These are phyloP conservation scores for Pentamera pediparva DNA, from an alignment of 53 echinoderm and acorn worm species.

Conservation along the genomic window DNA sequence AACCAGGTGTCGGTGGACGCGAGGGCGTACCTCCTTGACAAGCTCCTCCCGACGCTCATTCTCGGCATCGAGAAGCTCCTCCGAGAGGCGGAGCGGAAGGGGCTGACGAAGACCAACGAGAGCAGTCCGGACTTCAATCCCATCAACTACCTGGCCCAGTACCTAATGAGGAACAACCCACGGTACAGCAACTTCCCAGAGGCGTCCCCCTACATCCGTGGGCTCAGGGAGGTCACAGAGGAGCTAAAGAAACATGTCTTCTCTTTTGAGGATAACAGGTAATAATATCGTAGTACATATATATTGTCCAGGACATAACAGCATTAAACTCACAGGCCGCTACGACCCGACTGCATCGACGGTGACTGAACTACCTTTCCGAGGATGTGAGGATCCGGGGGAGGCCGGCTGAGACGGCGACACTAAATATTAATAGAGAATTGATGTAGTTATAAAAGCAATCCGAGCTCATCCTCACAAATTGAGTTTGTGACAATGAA, in stretches of 20 bases:
- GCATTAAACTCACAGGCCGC: too few relatives aligned
- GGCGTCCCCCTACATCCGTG: constrained; percentile 93
- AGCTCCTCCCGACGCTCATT: constrained; percentile 88
- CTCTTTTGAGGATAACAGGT: constrained; percentile 99
- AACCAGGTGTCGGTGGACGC: constrained; percentile 89
- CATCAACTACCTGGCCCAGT: constrained; percentile 86
- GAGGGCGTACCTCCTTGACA: constrained; percentile 84
- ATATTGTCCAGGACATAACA: too few relatives aligned
- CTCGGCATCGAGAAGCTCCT: constrained; percentile 90
- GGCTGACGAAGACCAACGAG: constrained; percentile 62
- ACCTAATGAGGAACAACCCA: constrained; percentile 97
- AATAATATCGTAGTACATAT: not conserved
- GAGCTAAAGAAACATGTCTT: constrained; percentile 93
- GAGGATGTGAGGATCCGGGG: too few relatives aligned
- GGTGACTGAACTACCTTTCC: too few relatives aligned
- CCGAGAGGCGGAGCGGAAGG: constrained; percentile 72
- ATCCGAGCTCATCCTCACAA: too few relatives aligned
- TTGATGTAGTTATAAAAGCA: too few relatives aligned
- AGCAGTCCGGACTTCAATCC: constrained; percentile 84
- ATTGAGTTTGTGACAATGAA: too few relatives aligned
- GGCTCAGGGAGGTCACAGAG: constrained; percentile 85
- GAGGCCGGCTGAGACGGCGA: too few relatives aligned
- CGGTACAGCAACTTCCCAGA: constrained; percentile 95
- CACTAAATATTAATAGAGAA: too few relatives aligned
- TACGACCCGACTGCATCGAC: too few relatives aligned